These are phyloP conservation scores for Calameuta pallipes DNA, from an alignment of 2,888 invertebrate genomes.

Conservation along the genomic window DNA sequence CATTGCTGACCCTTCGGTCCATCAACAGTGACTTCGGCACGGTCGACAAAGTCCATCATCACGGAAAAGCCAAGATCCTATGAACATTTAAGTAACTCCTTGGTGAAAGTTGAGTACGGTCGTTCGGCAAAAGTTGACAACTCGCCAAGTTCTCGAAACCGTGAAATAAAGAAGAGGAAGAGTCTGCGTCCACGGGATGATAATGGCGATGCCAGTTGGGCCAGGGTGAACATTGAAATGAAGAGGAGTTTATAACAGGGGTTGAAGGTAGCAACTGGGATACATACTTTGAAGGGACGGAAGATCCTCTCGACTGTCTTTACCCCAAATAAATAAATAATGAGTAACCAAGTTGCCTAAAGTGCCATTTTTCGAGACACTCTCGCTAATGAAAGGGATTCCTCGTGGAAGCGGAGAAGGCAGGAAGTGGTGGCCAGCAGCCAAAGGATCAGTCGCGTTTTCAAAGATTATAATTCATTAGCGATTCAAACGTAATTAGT, in stretches of 20 bases:
- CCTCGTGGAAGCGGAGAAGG: background rate
- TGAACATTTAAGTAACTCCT: slow-evolving; percentile 36
- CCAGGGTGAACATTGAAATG: background rate
- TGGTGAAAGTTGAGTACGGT: slow-evolving; percentile 24
- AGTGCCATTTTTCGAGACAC: background rate
- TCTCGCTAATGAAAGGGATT: background rate
- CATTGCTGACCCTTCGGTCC: background rate
- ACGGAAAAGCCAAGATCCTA: slow-evolving; percentile 28
- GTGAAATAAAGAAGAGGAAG: background rate
- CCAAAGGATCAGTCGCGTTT: background rate
- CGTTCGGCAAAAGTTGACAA: slow-evolving; percentile 27
- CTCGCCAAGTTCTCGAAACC: slow-evolving; percentile 19
- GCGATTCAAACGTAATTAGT: background rate
- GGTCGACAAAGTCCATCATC: slow-evolving; percentile 22
- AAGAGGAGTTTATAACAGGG: background rate
- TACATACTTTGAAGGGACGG: background rate
- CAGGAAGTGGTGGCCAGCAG: background rate
- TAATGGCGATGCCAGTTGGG: background rate
- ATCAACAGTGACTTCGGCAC: background rate
- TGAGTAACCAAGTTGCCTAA: background rate
- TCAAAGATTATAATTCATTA: background rate
- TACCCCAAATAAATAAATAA: background rate
- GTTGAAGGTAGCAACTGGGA: background rate
- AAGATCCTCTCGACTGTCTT: background rate
- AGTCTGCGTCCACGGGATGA: background rate